Conservation (phyloP, 1,140 invertebrate genomes). For the Hermatobates lingyangjiaoensis region DNA sequence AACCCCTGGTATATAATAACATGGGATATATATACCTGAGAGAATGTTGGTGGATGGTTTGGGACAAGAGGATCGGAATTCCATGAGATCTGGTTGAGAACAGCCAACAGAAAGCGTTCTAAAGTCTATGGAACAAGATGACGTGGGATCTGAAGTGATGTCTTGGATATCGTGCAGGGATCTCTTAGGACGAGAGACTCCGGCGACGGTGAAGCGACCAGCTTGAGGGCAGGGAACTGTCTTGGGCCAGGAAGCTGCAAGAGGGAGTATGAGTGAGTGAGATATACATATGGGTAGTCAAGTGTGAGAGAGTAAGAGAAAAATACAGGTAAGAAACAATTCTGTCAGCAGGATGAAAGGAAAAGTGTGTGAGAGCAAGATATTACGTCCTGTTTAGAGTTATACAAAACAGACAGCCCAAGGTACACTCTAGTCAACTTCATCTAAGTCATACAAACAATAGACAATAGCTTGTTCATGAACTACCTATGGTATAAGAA, state of each 20-base stretch:
- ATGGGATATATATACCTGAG: conserved; percentile 21
- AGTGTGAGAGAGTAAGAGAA: no score
- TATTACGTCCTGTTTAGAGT: no score
- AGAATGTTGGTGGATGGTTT: conserved; percentile 17
- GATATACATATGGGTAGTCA: no score
- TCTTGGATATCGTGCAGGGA: not conserved
- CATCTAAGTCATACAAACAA: no score
- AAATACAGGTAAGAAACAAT: no score
- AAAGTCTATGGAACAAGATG: conserved; percentile 18
- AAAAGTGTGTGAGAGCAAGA: no score
- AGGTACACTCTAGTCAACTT: no score
- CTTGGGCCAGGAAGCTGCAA: conserved; percentile 16
- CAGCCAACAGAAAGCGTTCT: conserved; percentile 22
- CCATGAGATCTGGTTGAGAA: conserved; percentile 21
- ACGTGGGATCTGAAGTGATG: not conserved
- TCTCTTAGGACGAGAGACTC: conserved; percentile 5
- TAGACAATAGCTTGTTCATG: no score
- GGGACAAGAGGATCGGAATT: conserved; percentile 23
- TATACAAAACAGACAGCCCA: no score
- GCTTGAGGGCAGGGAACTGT: conserved; percentile 14
- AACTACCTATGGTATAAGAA: no score
- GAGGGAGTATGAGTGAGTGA: conserved; percentile 6
- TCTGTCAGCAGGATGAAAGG: no score
- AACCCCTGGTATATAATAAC: no score
- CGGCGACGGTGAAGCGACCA: conserved; percentile 15